phyloP scores from a whole-genome alignment of 2,888 invertebrate species.

The Deilephila porcellus region DNA sequence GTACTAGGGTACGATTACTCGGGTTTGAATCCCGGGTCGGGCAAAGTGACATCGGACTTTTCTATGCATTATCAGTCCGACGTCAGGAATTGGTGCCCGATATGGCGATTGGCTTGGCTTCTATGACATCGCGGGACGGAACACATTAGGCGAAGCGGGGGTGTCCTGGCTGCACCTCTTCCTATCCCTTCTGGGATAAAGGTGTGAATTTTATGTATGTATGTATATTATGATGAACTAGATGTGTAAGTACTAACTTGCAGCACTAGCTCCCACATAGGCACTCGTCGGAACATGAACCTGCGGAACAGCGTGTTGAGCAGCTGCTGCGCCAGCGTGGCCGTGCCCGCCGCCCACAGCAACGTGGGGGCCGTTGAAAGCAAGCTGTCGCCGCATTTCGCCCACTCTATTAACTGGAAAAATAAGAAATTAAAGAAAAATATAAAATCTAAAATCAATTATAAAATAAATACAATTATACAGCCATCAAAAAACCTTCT shows the following conservation, averaged over 20 bases:
- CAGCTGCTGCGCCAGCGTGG: conserved; percentile 67
- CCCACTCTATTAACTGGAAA: conserved; percentile 65
- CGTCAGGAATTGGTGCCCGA: too few relatives aligned
- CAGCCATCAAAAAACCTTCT: too few relatives aligned
- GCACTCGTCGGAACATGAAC: conserved; percentile 72
- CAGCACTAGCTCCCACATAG: conserved; percentile 72
- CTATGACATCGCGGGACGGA: too few relatives aligned
- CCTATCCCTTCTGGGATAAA: neutral
- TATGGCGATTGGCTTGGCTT: too few relatives aligned
- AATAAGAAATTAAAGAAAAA: neutral
- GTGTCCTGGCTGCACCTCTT: too few relatives aligned
- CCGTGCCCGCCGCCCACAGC: conserved; percentile 71
- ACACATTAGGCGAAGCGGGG: too few relatives aligned
- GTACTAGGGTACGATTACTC: neutral
- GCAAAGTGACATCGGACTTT: too few relatives aligned
- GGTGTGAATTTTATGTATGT: neutral
- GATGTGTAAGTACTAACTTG: conserved; percentile 55
- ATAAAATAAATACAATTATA: too few relatives aligned
- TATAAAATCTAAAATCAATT: too few relatives aligned
- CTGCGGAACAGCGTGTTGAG: conserved; percentile 66
- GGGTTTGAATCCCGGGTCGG: too few relatives aligned
- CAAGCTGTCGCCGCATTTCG: conserved; percentile 68
- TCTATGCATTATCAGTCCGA: too few relatives aligned
- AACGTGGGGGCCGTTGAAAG: conserved; percentile 69
- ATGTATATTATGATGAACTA: too few relatives aligned